Percentiles rank a stretch among this genome's conserved stretches.
phyloP scores from a whole-genome alignment of 2,113 vertebrate species.

The Leptosomus discolor region DNA sequence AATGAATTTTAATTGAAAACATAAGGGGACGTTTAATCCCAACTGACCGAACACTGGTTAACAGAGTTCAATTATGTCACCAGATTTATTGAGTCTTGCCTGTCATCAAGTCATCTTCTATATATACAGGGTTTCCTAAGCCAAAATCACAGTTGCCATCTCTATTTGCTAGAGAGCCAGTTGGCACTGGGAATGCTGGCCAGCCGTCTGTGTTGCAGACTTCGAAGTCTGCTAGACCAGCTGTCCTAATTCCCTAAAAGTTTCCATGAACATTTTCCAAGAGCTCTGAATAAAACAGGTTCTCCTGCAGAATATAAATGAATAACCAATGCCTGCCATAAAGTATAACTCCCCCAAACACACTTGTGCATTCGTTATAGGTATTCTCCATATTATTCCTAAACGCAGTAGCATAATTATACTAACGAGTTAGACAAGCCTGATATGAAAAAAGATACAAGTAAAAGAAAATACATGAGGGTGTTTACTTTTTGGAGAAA shows the following conservation, averaged over 20 bases:
- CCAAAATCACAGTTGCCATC: constrained; percentile 49
- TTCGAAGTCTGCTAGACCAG: constrained; percentile 53
- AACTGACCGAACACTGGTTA: constrained; percentile 25
- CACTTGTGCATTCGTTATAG: neutral
- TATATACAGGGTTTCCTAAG: constrained; percentile 22
- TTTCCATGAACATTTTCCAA: constrained; percentile 34
- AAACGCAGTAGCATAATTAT: neutral
- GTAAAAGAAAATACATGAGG: neutral
- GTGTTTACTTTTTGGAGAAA: neutral
- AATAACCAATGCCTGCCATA: neutral
- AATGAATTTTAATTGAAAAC: neutral
- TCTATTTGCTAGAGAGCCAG: constrained; percentile 53
- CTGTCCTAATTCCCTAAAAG: constrained; percentile 48
- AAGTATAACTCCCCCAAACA: neutral
- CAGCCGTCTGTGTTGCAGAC: constrained; percentile 26
- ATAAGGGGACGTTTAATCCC: neutral
- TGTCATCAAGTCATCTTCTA: constrained; percentile 49
- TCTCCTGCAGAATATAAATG: constrained; percentile 15
- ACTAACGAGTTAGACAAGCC: neutral
- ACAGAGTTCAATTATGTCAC: constrained; percentile 45
- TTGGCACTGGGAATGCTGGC: constrained; percentile 20
- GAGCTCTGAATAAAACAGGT: constrained; percentile 15
- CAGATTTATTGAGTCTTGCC: constrained; percentile 49
- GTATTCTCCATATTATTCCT: neutral
- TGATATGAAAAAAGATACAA: neutral